phyloP scores from a whole-genome alignment of 2,888 invertebrate genomes.

The Strigamia transsilvanica region DNA sequence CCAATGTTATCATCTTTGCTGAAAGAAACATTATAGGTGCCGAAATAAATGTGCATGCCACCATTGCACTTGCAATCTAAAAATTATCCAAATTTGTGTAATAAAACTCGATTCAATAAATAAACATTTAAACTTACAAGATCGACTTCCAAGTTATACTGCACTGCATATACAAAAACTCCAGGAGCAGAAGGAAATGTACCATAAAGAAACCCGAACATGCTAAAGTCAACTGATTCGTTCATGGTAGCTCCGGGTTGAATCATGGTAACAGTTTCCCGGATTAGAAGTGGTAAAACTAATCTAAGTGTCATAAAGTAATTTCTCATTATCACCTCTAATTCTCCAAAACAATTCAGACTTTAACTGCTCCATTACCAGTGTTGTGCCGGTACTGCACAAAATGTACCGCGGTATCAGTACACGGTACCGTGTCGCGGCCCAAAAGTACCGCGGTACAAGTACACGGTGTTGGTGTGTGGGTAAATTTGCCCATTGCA shows the following conservation, averaged over 20 bases:
- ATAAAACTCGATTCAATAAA: too few species aligned
- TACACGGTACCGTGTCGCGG: too few species aligned
- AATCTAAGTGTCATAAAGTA: constrained; percentile 6
- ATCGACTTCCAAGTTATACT: constrained; percentile 85
- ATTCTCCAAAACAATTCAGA: too few species aligned
- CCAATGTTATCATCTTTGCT: constrained; percentile 87
- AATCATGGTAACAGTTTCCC: constrained; percentile 80
- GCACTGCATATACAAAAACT: constrained; percentile 92
- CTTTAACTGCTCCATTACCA: too few species aligned
- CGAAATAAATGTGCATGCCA: constrained; percentile 91
- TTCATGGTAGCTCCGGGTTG: constrained; percentile 71
- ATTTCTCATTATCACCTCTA: too few species aligned
- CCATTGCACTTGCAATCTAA: constrained; percentile 92
- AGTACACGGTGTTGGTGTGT: too few species aligned
- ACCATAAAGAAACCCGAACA: constrained; percentile 94
- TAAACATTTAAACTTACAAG: constrained; percentile 70
- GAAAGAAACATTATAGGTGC: constrained; percentile 96
- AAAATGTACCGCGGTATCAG: too few species aligned
- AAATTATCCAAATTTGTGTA: constrained; percentile 57
- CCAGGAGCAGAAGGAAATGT: constrained; percentile 95
- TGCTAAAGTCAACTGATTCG: constrained; percentile 83
- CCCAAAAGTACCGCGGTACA: too few species aligned
- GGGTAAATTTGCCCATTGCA: too few species aligned
- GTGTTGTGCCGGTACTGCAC: too few species aligned
- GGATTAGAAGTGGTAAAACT: constrained; percentile 76